Percentiles rank a stretch among this genome's conserved stretches.
Conservation (phyloP, 1,140 invertebrate species). For the Tetramorium alpestre region DNA sequence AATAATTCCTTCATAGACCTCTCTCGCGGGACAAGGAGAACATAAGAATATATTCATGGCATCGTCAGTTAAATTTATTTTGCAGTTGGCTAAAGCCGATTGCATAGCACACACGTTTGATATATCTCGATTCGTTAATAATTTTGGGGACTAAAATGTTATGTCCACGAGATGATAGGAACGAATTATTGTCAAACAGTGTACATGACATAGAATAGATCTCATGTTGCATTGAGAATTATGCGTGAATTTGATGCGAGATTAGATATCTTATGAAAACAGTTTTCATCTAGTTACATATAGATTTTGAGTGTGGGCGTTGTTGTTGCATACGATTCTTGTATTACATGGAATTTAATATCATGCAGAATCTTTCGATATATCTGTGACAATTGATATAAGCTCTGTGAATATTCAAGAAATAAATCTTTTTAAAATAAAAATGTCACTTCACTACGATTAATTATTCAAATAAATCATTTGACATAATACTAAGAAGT, state of each 20-base stretch:
- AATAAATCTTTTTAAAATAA: background rate
- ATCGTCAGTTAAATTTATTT: too few species aligned
- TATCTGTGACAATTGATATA: slow-evolving; percentile 4
- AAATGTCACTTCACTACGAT: background rate
- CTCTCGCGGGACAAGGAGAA: too few species aligned
- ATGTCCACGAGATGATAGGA: too few species aligned
- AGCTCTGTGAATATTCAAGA: background rate
- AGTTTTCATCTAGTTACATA: background rate
- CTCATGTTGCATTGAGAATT: background rate
- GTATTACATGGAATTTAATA: background rate
- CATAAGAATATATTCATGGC: too few species aligned
- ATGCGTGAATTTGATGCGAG: background rate
- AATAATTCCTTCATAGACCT: too few species aligned
- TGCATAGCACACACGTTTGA: too few species aligned
- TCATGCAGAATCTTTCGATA: background rate
- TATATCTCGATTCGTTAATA: too few species aligned
- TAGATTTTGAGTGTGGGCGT: background rate
- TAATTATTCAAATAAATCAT: slow-evolving; percentile 2
- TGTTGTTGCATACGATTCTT: background rate
- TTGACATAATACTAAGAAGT: background rate
- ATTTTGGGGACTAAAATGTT: too few species aligned
- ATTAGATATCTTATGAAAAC: background rate
- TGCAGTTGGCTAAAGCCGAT: too few species aligned
- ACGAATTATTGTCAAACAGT: too few species aligned
- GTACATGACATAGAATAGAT: background rate